Conservation (phyloP, 2,797 vertebrate genomes). For the Lateolabrax maculatus region DNA sequence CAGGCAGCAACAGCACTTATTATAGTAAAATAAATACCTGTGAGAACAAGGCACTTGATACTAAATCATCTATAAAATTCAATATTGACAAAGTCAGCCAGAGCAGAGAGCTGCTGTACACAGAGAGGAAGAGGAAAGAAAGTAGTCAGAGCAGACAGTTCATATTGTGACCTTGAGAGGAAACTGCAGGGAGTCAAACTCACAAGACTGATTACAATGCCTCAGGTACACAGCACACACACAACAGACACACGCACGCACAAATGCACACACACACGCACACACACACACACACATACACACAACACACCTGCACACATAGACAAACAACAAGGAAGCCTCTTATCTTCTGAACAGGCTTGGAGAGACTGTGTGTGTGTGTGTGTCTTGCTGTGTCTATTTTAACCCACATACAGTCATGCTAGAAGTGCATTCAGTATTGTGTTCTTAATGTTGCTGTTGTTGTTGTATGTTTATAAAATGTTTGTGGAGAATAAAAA, state of each 20-base stretch:
- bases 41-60: neutral
- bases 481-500: neutral
- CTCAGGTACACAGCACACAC: conserved; percentile 38
- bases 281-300: neutral
- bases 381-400: neutral
- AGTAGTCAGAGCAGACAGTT: conserved; percentile 28
- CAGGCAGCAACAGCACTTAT: neutral
- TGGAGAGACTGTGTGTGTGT: neutral
- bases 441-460: too few species aligned
- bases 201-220: conserved; percentile 46
- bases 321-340: neutral
- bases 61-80: neutral
- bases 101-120: neutral
- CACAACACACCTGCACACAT: neutral
- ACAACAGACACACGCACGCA: neutral
- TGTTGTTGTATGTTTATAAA: neutral
- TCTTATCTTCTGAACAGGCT: conserved; percentile 5
- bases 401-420: conserved; percentile 2
- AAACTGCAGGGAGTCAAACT: conserved; percentile 50
- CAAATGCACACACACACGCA: conserved; percentile 7
- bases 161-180: conserved; percentile 57
- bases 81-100: neutral
- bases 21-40: neutral
- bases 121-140: neutral
- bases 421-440: neutral